Evolutionary conservation across 2,113 vertebrate genomes (phyloP), one percentile per base, ranked within the genome.

Genomic region (Porphyrio hochstetteri): DNA sequence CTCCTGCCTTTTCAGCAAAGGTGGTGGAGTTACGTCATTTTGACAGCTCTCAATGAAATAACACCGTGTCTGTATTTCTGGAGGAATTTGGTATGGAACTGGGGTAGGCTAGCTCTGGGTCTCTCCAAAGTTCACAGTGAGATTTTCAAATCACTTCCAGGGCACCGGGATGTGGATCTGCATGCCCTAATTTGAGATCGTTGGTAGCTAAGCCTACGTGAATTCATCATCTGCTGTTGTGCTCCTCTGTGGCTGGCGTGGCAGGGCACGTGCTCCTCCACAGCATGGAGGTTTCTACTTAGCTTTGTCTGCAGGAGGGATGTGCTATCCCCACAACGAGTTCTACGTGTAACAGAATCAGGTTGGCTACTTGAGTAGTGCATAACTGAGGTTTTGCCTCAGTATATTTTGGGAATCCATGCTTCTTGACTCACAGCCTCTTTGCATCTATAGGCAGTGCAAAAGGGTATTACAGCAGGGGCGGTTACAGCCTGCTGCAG

Each of bases 161-260:
- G 24, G 52, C 36, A 35, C 24, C 24, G 17, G 4, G 2, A 2
- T 9, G 8, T 71, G 44, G 36, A 46, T 85, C 33, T 82, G 9
- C 19, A 2, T 42, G 56, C 33, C 63, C 48, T 68, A 7, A 48
- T 61, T 87, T 60, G 70, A 53, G 53, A 59, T 16, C 3, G 9
- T 5, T 5, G 8, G 6, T 35, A 57, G 13, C 21, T 59, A 44
- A 86, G 31, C 33, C 52, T 24, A 0, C 1, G 0, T 52, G 60
- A 75, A 27, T 79, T 74, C 11, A 0, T 64, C 42, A 11, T 42
- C 61, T 7, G 63, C 28, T 67, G 23, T 38, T 2, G 0, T 76
- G 20, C n/a, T 80, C 3, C 46, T 59, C 36, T 27, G 19, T 3
- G 12, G 64, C 59, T 87, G 76, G 40, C 12, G 2, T 50, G 67